phyloP scores from a whole-genome alignment of 2,113 vertebrate species.

The Callorhinus ursinus region DNA sequence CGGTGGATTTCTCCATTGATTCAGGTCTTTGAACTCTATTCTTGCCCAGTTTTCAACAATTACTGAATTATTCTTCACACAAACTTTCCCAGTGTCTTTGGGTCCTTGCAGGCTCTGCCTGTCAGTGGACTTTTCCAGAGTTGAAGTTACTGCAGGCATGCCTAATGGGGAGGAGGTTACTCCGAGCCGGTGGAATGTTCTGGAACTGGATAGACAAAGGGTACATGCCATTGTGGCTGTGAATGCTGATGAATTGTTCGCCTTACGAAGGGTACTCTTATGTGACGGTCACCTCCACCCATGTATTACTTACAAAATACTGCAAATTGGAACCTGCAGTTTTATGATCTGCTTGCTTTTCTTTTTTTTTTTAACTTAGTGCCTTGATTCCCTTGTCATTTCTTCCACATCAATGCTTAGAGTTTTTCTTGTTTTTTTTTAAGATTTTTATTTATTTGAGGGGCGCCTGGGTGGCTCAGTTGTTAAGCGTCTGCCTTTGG shows the following conservation, averaged over 20 bases:
- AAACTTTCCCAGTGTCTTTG: not conserved
- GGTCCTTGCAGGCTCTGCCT: not conserved
- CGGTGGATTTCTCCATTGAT: not conserved
- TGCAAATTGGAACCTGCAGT: rapidly evolving
- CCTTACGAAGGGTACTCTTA: not conserved
- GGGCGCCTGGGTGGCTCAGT: too few species aligned
- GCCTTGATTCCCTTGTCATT: rapidly evolving
- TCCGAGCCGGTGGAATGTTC: not conserved
- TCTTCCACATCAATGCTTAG: rapidly evolving
- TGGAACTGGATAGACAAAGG: not conserved
- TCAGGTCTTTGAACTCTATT: not conserved
- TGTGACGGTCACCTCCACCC: not conserved
- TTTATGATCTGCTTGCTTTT: not conserved
- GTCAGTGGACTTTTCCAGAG: not conserved
- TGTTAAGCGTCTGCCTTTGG: too few species aligned
- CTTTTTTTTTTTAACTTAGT: not conserved
- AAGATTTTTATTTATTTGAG: too few species aligned
- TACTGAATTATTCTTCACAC: not conserved
- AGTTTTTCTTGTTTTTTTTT: not conserved
- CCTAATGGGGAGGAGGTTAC: not conserved
- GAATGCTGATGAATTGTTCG: not conserved
- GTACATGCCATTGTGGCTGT: rapidly evolving
- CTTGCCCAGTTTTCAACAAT: too few species aligned
- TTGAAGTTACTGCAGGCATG: not conserved
- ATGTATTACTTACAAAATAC: not conserved